phyloP scores from a whole-genome alignment of 2,113 vertebrate genomes.

The Fulmarus glacialis region DNA sequence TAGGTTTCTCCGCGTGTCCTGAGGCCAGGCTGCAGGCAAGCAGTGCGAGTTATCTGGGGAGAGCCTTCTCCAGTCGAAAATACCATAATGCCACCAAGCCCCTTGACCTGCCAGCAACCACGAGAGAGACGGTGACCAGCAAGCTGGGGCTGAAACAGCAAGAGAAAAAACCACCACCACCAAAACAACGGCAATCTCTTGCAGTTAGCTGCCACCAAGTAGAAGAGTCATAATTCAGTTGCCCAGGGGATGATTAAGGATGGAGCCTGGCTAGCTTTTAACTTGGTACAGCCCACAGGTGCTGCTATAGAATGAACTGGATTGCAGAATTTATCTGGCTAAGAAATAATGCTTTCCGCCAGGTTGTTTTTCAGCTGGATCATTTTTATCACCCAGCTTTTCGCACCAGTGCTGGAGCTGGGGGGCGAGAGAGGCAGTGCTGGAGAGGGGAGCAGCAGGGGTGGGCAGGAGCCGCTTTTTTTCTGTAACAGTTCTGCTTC shows the following conservation, averaged over 20 bases:
- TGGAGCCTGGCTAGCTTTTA: not conserved
- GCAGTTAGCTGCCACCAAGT: not conserved
- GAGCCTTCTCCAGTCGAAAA: not conserved
- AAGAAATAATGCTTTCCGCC: not conserved
- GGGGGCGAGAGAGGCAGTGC: rapidly evolving
- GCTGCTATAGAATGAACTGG: not conserved
- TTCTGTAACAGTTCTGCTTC: not conserved
- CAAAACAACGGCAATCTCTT: not conserved
- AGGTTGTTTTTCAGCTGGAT: not conserved
- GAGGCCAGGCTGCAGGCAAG: not conserved
- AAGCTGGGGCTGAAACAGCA: not conserved
- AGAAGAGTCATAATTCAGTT: not conserved
- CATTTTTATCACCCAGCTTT: not conserved
- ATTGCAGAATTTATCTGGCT: not conserved
- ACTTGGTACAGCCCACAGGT: not conserved
- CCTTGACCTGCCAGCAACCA: not conserved
- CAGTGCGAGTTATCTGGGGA: not conserved
- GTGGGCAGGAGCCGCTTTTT: not conserved
- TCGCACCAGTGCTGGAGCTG: not conserved
- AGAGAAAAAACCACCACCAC: not conserved
- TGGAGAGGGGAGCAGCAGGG: not conserved
- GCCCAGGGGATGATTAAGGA: not conserved
- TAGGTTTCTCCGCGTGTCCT: rapidly evolving
- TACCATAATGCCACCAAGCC: not conserved
- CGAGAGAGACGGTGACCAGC: rapidly evolving